Evolutionary conservation across 2,888 invertebrate species (phyloP).

Genomic region (Nysson spinosus): DNA sequence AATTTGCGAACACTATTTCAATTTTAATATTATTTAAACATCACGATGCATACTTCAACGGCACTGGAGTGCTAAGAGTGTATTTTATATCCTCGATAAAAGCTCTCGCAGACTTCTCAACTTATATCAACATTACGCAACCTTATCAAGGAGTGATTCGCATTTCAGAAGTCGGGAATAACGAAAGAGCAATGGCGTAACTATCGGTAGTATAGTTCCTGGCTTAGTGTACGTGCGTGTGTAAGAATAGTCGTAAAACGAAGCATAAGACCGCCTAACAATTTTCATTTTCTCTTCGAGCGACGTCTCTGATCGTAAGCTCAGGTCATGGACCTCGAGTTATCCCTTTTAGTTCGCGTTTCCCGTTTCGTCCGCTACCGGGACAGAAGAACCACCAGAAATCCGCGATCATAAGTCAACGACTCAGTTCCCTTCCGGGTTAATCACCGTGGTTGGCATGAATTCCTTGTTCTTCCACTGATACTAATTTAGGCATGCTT

Average conservation of each 20-base stretch:
- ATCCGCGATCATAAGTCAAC: conserved; percentile 50
- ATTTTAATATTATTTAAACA: too few relatives aligned
- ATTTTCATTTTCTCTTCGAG: conserved; percentile 49
- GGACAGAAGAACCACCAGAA: conserved; percentile 36
- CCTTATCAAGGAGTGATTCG: conserved; percentile 23
- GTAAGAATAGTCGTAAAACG: conserved; percentile 63
- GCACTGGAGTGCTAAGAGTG: too few relatives aligned
- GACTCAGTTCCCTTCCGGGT: conserved; percentile 54
- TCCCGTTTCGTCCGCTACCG: conserved; percentile 35
- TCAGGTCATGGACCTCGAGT: conserved; percentile 59
- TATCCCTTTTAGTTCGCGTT: conserved; percentile 47
- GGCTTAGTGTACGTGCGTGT: conserved; percentile 46
- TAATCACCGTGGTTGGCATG: conserved; percentile 42
- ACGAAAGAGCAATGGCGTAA: conserved; percentile 15
- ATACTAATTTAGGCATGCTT: conserved; percentile 19
- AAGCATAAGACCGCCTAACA: conserved; percentile 51
- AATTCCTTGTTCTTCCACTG: conserved; percentile 16
- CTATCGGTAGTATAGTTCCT: conserved; percentile 40
- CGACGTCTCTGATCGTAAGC: conserved; percentile 36
- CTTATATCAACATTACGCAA: too few relatives aligned
- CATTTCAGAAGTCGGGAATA: conserved; percentile 14
- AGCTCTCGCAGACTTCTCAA: too few relatives aligned
- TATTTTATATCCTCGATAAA: too few relatives aligned
- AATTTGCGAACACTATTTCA: too few relatives aligned
- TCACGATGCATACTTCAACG: too few relatives aligned